phyloP scores from a whole-genome alignment of 1,140 invertebrate genomes.

The Sycobia sp. region DNA sequence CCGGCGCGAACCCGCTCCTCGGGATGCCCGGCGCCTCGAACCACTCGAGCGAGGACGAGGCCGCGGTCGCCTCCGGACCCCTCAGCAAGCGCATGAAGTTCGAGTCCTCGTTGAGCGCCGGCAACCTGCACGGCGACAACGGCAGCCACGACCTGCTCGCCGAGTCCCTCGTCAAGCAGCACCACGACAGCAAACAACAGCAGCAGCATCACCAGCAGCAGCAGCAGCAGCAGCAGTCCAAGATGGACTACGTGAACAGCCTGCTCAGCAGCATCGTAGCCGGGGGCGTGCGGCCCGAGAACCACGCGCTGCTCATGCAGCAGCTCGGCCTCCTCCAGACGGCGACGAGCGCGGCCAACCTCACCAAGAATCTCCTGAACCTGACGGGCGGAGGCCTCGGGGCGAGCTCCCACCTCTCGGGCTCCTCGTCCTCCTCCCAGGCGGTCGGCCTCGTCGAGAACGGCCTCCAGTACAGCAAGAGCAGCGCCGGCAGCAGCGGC shows the following conservation, averaged over 20 bases:
- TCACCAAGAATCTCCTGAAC: slow-evolving; percentile 39
- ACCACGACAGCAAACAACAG: too few relatives aligned
- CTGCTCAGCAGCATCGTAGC: slow-evolving; percentile 32
- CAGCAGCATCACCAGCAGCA: slow-evolving; percentile 31
- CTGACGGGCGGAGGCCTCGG: slow-evolving; percentile 10
- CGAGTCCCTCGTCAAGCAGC: slow-evolving; percentile 11
- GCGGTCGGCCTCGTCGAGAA: slow-evolving; percentile 54
- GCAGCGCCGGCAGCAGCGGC: slow-evolving; percentile 14
- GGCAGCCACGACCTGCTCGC: slow-evolving; percentile 1
- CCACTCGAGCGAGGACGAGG: slow-evolving; percentile 48
- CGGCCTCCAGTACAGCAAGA: slow-evolving; percentile 52
- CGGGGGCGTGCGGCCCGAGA: slow-evolving; percentile 44
- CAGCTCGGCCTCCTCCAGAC: slow-evolving; percentile 41
- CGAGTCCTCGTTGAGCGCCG: background rate
- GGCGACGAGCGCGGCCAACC: slow-evolving; percentile 4
- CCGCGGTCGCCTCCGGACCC: slow-evolving; percentile 33
- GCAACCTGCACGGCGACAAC: slow-evolving; percentile 12
- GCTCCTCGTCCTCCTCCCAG: background rate
- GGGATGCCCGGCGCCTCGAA: slow-evolving; percentile 49
- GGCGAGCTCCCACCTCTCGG: slow-evolving; percentile 4
- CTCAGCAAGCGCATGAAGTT: slow-evolving; percentile 39
- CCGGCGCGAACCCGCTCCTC: slow-evolving; percentile 48
- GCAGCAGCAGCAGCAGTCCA: too few relatives aligned
- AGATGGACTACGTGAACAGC: slow-evolving; percentile 22
- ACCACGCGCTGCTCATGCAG: slow-evolving; percentile 42